Evolutionary conservation across 2,888 invertebrate genomes (phyloP).

Genomic region (Asteroscopus sphinx): DNA sequence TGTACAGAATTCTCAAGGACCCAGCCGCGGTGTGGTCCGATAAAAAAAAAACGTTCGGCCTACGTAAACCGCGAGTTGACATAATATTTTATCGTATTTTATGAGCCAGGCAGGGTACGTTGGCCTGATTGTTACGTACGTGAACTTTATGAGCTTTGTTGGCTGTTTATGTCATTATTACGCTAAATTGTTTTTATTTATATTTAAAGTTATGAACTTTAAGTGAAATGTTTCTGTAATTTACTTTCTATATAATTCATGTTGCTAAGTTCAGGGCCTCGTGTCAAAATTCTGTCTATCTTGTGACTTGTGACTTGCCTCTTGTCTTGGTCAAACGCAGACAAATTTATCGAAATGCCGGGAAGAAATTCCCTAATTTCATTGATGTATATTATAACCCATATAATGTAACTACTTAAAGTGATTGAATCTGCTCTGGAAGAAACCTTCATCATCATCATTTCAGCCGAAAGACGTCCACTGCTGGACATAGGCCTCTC

Average conservation of each 20-base stretch:
- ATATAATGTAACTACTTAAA: too few relatives aligned
- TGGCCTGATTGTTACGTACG: slow-evolving; percentile 43
- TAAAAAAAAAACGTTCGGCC: slow-evolving; percentile 53
- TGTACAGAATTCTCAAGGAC: slow-evolving; percentile 48
- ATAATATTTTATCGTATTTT: slow-evolving; percentile 55
- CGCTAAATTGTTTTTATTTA: slow-evolving; percentile 34
- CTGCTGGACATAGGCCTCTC: too few relatives aligned
- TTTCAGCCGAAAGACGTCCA: too few relatives aligned
- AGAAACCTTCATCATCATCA: too few relatives aligned
- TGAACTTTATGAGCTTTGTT: slow-evolving; percentile 41
- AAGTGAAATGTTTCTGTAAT: slow-evolving; percentile 28
- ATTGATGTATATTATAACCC: too few relatives aligned
- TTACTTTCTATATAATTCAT: slow-evolving; percentile 25
- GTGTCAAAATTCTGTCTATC: neutral
- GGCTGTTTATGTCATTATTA: slow-evolving; percentile 49
- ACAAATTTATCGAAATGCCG: too few relatives aligned
- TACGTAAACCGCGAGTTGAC: slow-evolving; percentile 53
- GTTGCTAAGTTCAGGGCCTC: neutral
- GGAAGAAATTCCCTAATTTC: too few relatives aligned
- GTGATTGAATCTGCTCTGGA: too few relatives aligned
- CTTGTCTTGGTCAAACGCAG: too few relatives aligned
- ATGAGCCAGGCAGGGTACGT: slow-evolving; percentile 23
- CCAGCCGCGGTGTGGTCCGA: slow-evolving; percentile 52
- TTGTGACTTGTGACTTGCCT: too few relatives aligned
- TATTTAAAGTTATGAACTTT: slow-evolving; percentile 35